Base-by-base conservation (phyloP, 2,797 vertebrate species). In the Bovichtus variegatus region DNA sequence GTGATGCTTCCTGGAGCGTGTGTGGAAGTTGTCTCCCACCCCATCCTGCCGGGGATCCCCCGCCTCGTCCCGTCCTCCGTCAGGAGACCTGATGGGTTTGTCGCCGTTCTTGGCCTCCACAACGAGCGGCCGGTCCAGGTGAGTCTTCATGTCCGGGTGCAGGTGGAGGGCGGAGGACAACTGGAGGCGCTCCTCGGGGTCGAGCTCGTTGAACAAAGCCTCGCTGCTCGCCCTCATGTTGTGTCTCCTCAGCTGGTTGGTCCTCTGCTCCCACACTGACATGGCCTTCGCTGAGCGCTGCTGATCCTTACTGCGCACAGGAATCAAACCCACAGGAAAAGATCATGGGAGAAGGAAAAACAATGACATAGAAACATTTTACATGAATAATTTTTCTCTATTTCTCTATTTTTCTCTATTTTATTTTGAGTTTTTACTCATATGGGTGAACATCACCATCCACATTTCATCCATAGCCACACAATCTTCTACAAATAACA, bases 211-310 rank as follows among this genome's bases (percentile, higher is more conserved):
- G 94, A 98, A 99, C 69, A 99, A 92, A 0, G 98, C 97, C 90
- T 99, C 98, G 0, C 92, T 97, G 94, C 98, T 99, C 10, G 95
- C 86, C 51, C 96, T 95, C 72, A 98, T 91, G 91, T 97, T 97
- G 94, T 98, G 97, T 65, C 96, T 95, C 47, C 98, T 96, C 70
- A 99, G 96, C 92, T 98, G 97, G 66, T 96, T 97, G 86, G 97
- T 97, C 79, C 97, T 96, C 93, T 99, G 98, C 92, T 99, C 98
- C 98, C 98, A 99, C 51, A 99, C 95, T 0, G 98, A 99, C 93
- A 96, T 97, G 72, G 94, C 86, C 90, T 98, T 98, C 55, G 94
- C 91, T 1, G 96, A 93, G 18, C 96, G 96, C 93, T 97, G 97
- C 94, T 94, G 94, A 81, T 99, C 98, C 90, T 96, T 98, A 91